These are phyloP conservation scores for Slavum lentiscoides DNA, from an alignment of 2,888 invertebrate genomes.

Conservation along the genomic window DNA sequence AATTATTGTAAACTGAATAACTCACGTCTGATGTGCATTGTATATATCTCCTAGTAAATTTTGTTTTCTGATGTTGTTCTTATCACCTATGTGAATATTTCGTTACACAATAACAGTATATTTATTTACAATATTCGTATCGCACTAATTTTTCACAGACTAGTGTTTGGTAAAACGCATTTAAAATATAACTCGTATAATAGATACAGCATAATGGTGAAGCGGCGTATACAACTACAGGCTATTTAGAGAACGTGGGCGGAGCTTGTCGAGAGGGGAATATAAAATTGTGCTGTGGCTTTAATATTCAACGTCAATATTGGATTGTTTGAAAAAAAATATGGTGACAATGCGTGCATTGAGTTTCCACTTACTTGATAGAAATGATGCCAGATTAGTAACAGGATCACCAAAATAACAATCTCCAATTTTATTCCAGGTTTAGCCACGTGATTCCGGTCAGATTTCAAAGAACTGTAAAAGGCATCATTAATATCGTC, in stretches of 20 bases:
- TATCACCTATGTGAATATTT: too few relatives aligned
- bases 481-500: background rate
- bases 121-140: background rate
- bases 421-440: constrained; percentile 28
- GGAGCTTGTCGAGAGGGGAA: constrained; percentile 71
- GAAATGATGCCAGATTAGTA: constrained; percentile 44
- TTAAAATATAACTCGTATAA: constrained; percentile 16
- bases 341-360: constrained; percentile 1
- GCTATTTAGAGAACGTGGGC: constrained; percentile 77
- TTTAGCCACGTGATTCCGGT: constrained; percentile 25
- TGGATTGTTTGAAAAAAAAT: constrained; percentile 51
- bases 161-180: constrained; percentile 7
- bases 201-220: background rate
- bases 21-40: too few relatives aligned
- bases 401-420: constrained; percentile 15
- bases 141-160: background rate
- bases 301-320: constrained; percentile 51
- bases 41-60: too few relatives aligned
- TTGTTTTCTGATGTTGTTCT: too few relatives aligned
- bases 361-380: constrained; percentile 23
- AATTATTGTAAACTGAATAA: too few relatives aligned
- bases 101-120: background rate
- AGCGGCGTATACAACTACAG: constrained; percentile 63
- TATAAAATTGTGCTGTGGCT: constrained; percentile 58
- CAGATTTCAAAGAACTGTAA: constrained; percentile 49